Evolutionary conservation across 2,113 vertebrate genomes (phyloP), one percentile per base, ranked within the genome.

Genomic region (Onychostruthus taczanowskii): DNA sequence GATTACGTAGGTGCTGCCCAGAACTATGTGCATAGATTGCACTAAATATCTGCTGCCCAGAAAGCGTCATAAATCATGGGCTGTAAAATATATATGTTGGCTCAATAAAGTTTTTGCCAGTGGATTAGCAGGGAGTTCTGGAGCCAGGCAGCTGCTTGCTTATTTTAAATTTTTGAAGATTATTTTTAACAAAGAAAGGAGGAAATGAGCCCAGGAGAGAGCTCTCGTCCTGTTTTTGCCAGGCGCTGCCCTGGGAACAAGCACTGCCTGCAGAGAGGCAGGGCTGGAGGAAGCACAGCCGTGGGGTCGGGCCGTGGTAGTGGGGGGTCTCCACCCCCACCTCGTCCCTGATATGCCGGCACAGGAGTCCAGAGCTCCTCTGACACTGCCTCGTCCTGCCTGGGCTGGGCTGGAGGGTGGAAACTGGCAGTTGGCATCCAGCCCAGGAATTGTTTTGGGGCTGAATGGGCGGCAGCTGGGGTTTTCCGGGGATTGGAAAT

Each of bases 361-460:
- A 7, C 3, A 21, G 58, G 61, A 23, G 16, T 46, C 67, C 3
- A 3, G 33, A 67, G 44, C 72, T 66, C 49, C 23, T 47, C 27
- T 13, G 41, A 37, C 5, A 3, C 66, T 44, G 58, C 84, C 76
- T 83, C 7, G 4, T 68, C 33, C 56, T 70, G 90, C 76, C 74
- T 52, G 37, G 15, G 30, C 46, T 76, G 81, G 64, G 87, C 73
- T 53, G 84, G 43, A 81, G 61, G 46, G 64, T 89, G 84, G 94
- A 73, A 94, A 55, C 69, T 6, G 22, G 56, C 3, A 3, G n/a
- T 58, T 96, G 95, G 92, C 94, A 5, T 33, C 44, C 35, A 52
- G 93, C 95, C 97, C 33, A 3, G 41, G 87, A 94, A 97, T 97
- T 97, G 97, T 97, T 96, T 89, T n/a, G 80, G 87, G 92, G 81